These are phyloP conservation scores for Drosophila orosa DNA, from an alignment of 1,140 invertebrate genomes.

Conservation along the genomic window DNA sequence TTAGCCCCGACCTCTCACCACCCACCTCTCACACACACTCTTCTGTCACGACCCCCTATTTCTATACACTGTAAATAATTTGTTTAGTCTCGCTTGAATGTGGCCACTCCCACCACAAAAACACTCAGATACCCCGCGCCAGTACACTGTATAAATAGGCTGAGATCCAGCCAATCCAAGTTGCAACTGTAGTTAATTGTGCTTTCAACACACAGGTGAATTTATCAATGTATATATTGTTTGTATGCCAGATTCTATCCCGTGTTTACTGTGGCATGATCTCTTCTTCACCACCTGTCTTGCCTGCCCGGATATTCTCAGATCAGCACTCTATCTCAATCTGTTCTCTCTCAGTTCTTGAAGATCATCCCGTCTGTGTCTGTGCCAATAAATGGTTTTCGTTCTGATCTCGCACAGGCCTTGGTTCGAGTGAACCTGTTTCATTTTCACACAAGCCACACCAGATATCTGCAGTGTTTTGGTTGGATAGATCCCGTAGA, in stretches of 20 bases:
- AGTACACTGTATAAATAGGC: conserved; percentile 70
- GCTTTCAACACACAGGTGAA: conserved; percentile 77
- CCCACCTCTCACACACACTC: conserved; percentile 28
- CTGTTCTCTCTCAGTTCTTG: conserved; percentile 20
- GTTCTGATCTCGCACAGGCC: conserved; percentile 23
- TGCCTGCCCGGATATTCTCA: conserved; percentile 46
- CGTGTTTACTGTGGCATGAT: conserved; percentile 76
- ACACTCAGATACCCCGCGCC: conserved; percentile 11
- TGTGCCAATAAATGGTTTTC: conserved; percentile 8
- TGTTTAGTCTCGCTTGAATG: conserved; percentile 64
- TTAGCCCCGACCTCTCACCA: conserved; percentile 12
- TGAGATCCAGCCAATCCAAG: conserved; percentile 53
- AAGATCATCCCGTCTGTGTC: conserved; percentile 27
- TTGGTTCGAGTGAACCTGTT: conserved; percentile 23
- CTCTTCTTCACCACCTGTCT: conserved; percentile 44
- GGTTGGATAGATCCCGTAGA: conserved; percentile 35
- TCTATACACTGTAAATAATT: conserved; percentile 78
- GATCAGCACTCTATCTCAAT: conserved; percentile 33
- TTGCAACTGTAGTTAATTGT: conserved; percentile 77
- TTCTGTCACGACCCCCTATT: conserved; percentile 37
- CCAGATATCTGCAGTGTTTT: conserved; percentile 34
- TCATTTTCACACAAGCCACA: conserved; percentile 23
- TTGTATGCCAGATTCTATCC: conserved; percentile 50
- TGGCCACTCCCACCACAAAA: conserved; percentile 13
- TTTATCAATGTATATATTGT: conserved; percentile 53